These are phyloP conservation scores for Dendrolimus houi DNA, from an alignment of 2,888 invertebrate species.

Conservation along the genomic window DNA sequence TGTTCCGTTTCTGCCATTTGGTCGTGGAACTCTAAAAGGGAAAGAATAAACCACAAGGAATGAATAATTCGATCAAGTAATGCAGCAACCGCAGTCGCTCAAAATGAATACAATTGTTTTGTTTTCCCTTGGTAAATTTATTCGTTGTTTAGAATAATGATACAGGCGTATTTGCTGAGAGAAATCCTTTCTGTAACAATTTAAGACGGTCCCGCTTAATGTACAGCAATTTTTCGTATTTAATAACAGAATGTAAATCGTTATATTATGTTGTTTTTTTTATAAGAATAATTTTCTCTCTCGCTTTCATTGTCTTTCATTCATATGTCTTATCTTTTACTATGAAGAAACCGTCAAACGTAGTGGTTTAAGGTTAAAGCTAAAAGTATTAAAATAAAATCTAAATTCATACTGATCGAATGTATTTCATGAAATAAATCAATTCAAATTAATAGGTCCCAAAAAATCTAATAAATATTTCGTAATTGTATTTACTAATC, in stretches of 20 bases:
- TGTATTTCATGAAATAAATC: no score
- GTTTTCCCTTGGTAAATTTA: constrained; percentile 68
- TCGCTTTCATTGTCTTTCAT: no score
- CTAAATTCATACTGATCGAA: no score
- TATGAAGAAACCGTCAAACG: no score
- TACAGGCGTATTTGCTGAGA: constrained; percentile 62
- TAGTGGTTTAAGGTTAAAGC: no score
- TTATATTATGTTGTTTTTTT: not conserved
- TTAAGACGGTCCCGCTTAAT: constrained; percentile 60
- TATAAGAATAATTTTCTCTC: no score
- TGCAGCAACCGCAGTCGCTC: constrained; percentile 62
- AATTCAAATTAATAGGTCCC: no score
- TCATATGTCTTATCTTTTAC: no score
- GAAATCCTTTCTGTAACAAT: constrained; percentile 68
- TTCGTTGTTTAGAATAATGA: constrained; percentile 72
- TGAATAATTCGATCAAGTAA: constrained; percentile 67
- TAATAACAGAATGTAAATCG: constrained; percentile 26
- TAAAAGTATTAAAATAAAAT: no score
- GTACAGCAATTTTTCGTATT: constrained; percentile 63
- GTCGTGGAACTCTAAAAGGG: constrained; percentile 16
- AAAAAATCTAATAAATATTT: no score
- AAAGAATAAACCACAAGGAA: constrained; percentile 38
- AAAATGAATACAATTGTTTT: constrained; percentile 72
- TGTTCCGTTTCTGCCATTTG: no score
- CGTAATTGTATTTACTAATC: no score